A percentile compares a stretch with the other conserved stretches of the same genome.
These are phyloP conservation scores for Neogale vison DNA, from an alignment of 2,113 vertebrate genomes.

Conservation along the genomic window DNA sequence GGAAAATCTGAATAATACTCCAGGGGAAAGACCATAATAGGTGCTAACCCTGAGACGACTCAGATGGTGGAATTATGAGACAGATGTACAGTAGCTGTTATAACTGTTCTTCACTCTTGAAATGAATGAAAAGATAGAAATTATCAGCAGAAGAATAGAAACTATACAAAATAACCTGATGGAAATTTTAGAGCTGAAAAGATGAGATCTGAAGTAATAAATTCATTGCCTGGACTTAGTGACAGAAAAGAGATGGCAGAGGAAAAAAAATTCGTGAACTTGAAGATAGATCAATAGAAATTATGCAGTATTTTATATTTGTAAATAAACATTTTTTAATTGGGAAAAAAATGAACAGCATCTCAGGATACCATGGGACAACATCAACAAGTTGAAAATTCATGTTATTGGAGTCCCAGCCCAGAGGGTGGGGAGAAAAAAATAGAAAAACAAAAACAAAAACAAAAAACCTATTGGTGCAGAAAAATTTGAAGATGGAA, in stretches of 20 bases:
- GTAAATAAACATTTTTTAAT: neutral
- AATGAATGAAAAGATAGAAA: neutral
- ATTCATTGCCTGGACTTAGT: neutral
- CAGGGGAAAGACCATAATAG: neutral
- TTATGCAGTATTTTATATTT: neutral
- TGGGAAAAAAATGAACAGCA: neutral
- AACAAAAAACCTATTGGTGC: neutral
- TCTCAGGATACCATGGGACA: neutral
- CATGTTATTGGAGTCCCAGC: neutral
- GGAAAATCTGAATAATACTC: neutral
- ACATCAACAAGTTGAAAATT: neutral
- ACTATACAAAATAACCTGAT: neutral
- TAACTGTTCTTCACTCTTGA: neutral
- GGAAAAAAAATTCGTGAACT: neutral
- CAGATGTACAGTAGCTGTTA: neutral
- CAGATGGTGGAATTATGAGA: neutral
- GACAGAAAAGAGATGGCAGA: neutral
- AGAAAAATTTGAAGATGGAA: neutral
- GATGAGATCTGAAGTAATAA: neutral
- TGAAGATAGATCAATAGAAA: neutral
- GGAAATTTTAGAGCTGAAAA: neutral
- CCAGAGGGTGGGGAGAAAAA: neutral
- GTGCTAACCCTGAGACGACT: neutral
- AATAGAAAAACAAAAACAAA: neutral
- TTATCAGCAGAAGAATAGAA: slow-evolving; percentile 37